These are phyloP conservation scores for Atta colombica DNA, from an alignment of 1,140 invertebrate species.

Conservation along the genomic window DNA sequence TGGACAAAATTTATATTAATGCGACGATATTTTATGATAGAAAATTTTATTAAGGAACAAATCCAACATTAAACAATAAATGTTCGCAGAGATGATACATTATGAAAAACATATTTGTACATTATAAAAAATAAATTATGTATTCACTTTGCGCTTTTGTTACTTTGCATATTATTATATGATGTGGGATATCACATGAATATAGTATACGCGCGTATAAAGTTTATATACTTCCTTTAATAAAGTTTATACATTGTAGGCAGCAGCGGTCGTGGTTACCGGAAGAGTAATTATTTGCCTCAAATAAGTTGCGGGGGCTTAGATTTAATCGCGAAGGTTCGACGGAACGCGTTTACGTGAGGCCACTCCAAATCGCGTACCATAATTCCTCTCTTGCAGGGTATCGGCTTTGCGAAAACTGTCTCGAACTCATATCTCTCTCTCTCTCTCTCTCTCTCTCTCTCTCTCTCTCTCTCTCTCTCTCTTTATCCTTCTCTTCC, in stretches of 20 bases:
- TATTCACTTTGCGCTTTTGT: background rate
- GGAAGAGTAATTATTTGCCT: constrained; percentile 58
- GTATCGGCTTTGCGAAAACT: constrained; percentile 71
- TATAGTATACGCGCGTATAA: background rate
- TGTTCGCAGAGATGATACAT: background rate
- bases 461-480: background rate
- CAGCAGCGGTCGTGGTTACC: background rate
- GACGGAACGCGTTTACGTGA: constrained; percentile 42
- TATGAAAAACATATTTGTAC: no score
- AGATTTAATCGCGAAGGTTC: constrained; percentile 67
- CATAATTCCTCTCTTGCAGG: constrained; percentile 69
- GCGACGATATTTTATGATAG: background rate
- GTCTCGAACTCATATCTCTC: constrained; percentile 69
- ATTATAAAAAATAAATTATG: constrained; percentile 12
- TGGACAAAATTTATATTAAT: constrained; percentile 22
- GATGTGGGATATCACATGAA: background rate
- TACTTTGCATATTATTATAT: background rate
- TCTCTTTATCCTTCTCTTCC: constrained; percentile 19
- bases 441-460: constrained; percentile 23
- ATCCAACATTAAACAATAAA: background rate
- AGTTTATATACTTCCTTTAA: constrained; percentile 27
- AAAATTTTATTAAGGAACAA: background rate
- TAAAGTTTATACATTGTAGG: constrained; percentile 31
- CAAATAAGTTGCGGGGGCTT: constrained; percentile 54
- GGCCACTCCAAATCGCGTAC: constrained; percentile 60